Evolutionary conservation across 2,797 vertebrate genomes (phyloP).

Genomic region (Neosilurus mollespiculum): DNA sequence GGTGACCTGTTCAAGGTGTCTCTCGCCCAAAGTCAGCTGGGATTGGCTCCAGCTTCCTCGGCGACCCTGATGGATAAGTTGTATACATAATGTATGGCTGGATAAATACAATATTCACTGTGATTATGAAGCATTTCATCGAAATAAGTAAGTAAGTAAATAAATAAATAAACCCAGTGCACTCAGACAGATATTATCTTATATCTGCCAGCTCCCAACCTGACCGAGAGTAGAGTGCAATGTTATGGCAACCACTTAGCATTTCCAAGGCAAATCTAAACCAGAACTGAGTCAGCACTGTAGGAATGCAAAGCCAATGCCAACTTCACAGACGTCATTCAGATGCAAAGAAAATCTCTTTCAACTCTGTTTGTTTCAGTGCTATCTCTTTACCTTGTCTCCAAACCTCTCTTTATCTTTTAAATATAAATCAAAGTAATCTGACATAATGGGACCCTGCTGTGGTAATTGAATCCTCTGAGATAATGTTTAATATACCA

Average conservation of each 20-base stretch:
- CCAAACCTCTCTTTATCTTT: not conserved
- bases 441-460: conserved; percentile 19
- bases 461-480: not conserved
- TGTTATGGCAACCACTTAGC: conserved; percentile 39
- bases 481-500: conserved; percentile 1
- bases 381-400: conserved; percentile 18
- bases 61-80: too few species aligned
- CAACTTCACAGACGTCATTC: conserved; percentile 20
- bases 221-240: conserved; percentile 23
- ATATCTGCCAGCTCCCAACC: conserved; percentile 25
- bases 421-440: conserved; percentile 12
- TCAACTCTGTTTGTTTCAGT: not conserved
- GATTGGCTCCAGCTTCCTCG: too few species aligned
- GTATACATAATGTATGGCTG: too few species aligned
- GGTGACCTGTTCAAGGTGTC: too few species aligned
- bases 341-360: not conserved
- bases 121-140: conserved; percentile 33
- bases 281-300: conserved; percentile 19
- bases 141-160: not conserved
- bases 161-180: conserved; percentile 6
- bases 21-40: too few species aligned
- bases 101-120: conserved; percentile 17
- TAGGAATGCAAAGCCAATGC: conserved; percentile 29
- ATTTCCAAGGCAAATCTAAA: conserved; percentile 35
- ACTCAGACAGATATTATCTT: conserved; percentile 4